Evolutionary conservation across 1,140 invertebrate genomes (phyloP), one percentile per base, ranked within the genome.

Genomic region (Aphis gossypii): DNA sequence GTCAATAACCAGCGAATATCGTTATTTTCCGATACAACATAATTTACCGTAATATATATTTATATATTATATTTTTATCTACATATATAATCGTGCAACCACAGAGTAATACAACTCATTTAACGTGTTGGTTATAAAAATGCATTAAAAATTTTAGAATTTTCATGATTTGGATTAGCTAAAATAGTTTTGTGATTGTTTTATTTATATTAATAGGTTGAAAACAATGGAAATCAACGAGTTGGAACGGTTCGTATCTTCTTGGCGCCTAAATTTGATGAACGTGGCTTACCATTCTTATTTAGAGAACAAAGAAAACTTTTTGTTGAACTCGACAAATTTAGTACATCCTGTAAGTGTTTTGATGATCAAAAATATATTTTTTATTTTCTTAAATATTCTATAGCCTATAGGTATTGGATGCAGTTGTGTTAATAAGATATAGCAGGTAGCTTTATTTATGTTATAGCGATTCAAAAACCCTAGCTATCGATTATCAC

Each of bases 261-360:
- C 95, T 94, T 97, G 92, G 96, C 96, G 14, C 96, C 96, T 14
- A 96, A 96, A 94, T 94, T 94, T 60, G 96, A 97, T 94, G 96
- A 96, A 94, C 94, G 96, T 38, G 96, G 96, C 7, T 94, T 95
- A 46, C 94, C 95, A 6, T 94, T 96, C 94, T 94, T 94, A 2
- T 95, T 96, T 92, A 95, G 95, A 46, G 96, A 97, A 30, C 96
- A 96, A 93, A 95, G 96, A 89, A 94, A 95, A 21, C 94, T 96
- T 86, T 96, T 96, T 94, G 95, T 96, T 83, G 96, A 97, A 95
- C 94, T 96, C 95, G 96, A 97, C 94, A 96, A 96, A 94, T 96
- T 96, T 91, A 95, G 95, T 1, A 95, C 95, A 23, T 95, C 95
- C 38, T 94, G 96, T 96, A 95, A 95, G 96, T 95, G 21, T 30